Evolutionary conservation across 2,113 vertebrate genomes (phyloP), one percentile per base, ranked within the genome.

Genomic region (Ciconia stormi): DNA sequence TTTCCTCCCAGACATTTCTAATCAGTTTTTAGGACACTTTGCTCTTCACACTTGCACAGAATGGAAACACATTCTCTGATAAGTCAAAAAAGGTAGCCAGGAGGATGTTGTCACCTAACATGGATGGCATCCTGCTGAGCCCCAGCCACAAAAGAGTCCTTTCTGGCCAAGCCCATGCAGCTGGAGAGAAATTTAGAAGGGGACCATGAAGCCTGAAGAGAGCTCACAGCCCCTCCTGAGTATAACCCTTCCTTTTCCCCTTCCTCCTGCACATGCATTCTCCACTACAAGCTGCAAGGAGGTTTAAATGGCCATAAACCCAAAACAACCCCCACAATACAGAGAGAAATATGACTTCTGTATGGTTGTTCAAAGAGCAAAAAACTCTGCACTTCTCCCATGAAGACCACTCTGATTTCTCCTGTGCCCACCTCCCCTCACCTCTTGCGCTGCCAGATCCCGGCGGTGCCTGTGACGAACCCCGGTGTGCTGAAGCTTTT

Each of bases 401-500:
- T 1, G 1, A 21, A 4, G 58, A 58, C 38, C 17, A 9, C 34
- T 84, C 53, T 7, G 27, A 16, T 29, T 74, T 27, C 47, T 86
- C 44, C 10, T 11, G 25, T 13, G 29, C 17, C 34, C 52, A 76
- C 16, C 34, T 38, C 30, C 23, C 26, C 34, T 73, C 1, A 1
- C 21, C 23, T 21, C 71, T 22, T 26, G 40, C 55, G 26, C 71
- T 49, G 14, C 36, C 53, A 52, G 50, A 50, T 42, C 17, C 42
- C 3, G 0, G 9, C 0, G 0, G 20, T 42, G 49, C 22, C 70
- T n/a, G 50, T 27, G 34, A n/a, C 6, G 2, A 82, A 8, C 6
- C 7, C 26, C 3, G 0, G 1, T 25, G 21, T 38, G 27, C 71
- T 81, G 38, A 83, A 69, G 74, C 22, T 40, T 77, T 78, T 32